Evolutionary conservation across 2,797 vertebrate species (phyloP).

Genomic region (Tarsius wallacei): DNA sequence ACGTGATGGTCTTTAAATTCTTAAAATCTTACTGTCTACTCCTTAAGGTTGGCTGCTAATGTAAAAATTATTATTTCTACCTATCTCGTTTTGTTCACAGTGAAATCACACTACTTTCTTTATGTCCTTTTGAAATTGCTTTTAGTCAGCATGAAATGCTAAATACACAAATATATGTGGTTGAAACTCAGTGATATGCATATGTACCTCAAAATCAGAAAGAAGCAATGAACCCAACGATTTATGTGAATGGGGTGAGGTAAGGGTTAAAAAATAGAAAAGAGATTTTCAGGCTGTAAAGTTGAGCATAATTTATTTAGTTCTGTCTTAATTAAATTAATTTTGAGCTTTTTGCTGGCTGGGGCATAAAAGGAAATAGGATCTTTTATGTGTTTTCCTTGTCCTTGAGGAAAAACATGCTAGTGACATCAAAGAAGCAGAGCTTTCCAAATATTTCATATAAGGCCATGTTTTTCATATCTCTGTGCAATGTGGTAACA

Average conservation of each 20-base stretch:
- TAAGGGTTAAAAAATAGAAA: conserved; percentile 29
- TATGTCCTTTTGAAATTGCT: conserved; percentile 39
- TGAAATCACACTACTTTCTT: conserved; percentile 49
- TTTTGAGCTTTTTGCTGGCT: conserved; percentile 54
- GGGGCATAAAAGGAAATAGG: conserved; percentile 21
- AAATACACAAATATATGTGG: neutral
- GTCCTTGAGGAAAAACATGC: conserved; percentile 23
- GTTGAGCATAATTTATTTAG: conserved; percentile 53
- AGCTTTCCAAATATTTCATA: conserved; percentile 31
- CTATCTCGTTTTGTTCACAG: conserved; percentile 47
- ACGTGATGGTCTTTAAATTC: neutral
- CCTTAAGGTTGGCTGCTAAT: neutral
- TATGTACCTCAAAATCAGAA: neutral
- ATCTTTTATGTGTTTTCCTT: conserved; percentile 8
- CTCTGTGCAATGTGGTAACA: conserved; percentile 15
- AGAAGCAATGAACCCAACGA: neutral
- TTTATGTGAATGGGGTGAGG: neutral
- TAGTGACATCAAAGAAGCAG: conserved; percentile 47
- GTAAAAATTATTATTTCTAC: conserved; percentile 54
- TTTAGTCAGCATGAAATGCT: conserved; percentile 4
- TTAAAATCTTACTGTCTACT: conserved; percentile 63
- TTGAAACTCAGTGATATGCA: neutral
- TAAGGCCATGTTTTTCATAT: neutral
- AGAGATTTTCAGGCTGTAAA: conserved; percentile 35
- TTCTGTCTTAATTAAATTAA: conserved; percentile 32